Base-by-base conservation (phyloP, 1,140 invertebrate genomes). In the Ceratitis capitata region DNA sequence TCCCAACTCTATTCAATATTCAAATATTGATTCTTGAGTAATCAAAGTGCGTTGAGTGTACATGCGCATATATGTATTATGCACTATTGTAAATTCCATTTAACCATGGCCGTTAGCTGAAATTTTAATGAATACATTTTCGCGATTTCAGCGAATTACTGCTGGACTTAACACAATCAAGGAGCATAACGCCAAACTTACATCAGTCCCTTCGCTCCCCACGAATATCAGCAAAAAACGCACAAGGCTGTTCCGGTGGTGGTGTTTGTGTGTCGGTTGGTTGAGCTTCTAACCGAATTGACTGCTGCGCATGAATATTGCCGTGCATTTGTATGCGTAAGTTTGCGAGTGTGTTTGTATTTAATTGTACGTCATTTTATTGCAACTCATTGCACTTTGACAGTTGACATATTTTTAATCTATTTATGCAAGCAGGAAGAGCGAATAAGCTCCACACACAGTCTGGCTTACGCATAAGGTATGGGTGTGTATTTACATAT, bases 341-440 rank as follows among this genome's bases (percentile, higher is more conserved):
- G n/a, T 56, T 0, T 23, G 4, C 23, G 0, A 14, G 51, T 56
- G 51, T 56, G 51, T 56, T n/a, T n/a, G 19, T 9, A 23, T 9
- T 23, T n/a, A 23, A 5, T 19, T n/a, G 69, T 39, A 39, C 69
- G n/a, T 78, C 69, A 78, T 78, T 78, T 78, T 78, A 47, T 78
- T 78, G 69, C 69, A 78, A 78, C 69, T 78, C 69, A 78, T 78
- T 78, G 69, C 69, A 78, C 69, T 78, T 78, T 78, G 69, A 78
- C 69, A 78, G 69, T 78, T 78, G 69, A 78, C 69, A 78, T 78
- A 78, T 78, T 78, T 78, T 78, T 78, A 78, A 78, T 78, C 69
- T 78, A 78, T 78, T 78, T 78, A 78, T 78, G 69, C 69, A 78
- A 78, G 69, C 39, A 78, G 51, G 19, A 56, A 56, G n/a, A n/a